These are phyloP conservation scores for Alcedo atthis DNA, from an alignment of 2,797 vertebrate species.

Conservation along the genomic window DNA sequence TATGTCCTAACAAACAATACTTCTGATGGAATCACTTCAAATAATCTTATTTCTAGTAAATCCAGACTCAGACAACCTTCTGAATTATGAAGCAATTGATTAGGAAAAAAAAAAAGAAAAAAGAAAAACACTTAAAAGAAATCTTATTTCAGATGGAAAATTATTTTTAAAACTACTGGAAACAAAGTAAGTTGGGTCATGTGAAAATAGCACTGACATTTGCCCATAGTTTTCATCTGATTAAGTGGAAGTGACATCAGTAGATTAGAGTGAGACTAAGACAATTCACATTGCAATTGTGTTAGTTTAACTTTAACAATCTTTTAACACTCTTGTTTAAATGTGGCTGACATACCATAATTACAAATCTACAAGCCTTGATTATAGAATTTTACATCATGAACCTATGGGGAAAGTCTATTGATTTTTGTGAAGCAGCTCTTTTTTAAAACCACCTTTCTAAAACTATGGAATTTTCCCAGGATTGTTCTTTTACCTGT, in stretches of 20 bases:
- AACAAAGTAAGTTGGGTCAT: slow-evolving; percentile 81
- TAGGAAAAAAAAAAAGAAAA: slow-evolving; percentile 11
- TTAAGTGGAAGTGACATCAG: slow-evolving; percentile 94
- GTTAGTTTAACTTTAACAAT: slow-evolving; percentile 91
- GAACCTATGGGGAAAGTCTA: slow-evolving; percentile 86
- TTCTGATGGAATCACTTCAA: slow-evolving; percentile 39
- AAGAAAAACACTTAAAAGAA: not conserved
- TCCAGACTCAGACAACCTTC: not conserved
- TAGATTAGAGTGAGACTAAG: slow-evolving; percentile 95
- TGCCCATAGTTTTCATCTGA: slow-evolving; percentile 81
- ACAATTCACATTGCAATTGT: slow-evolving; percentile 96
- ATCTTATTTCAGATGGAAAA: slow-evolving; percentile 65
- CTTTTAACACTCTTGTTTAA: slow-evolving; percentile 93
- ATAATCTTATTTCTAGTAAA: slow-evolving; percentile 3
- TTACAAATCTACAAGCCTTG: slow-evolving; percentile 92
- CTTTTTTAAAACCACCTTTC: slow-evolving; percentile 58
- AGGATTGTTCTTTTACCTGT: slow-evolving; percentile 54
- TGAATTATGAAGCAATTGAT: slow-evolving; percentile 35
- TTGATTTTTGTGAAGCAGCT: slow-evolving; percentile 78
- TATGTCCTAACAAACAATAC: not conserved
- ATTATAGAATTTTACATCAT: slow-evolving; percentile 91
- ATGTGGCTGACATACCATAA: slow-evolving; percentile 93
- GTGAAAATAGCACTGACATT: slow-evolving; percentile 85
- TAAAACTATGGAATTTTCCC: slow-evolving; percentile 64
- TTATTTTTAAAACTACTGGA: slow-evolving; percentile 76